Base-by-base conservation (phyloP, 2,888 invertebrate species). In the Allophyes oxyacanthae region DNA sequence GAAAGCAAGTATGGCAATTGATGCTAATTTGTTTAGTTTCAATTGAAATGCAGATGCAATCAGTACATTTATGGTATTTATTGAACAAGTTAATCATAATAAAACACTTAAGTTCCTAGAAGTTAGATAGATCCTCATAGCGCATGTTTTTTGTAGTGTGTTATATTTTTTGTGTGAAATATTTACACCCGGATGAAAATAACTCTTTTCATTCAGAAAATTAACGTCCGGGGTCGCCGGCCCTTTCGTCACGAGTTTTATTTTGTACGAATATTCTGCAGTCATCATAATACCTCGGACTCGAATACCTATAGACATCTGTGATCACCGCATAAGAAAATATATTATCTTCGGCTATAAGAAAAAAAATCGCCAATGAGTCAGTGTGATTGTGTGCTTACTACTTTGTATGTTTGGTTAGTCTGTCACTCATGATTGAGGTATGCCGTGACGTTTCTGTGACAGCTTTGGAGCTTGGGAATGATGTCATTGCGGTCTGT, bases 401-500 rank as follows among this genome's bases (percentile, higher is more conserved):
- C 67, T 57, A 51, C 61, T 70, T 54, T 40, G 68, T 65, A 68
- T 74, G 64, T 83, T 78, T 74, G 55, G 62, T 61, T 70, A 72
- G 77, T 72, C 72, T 75, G 73, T 75, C 73, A 65, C 64, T 90
- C 90, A 89, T 82, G 82, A 75, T 78, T 83, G 59, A 75, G 80
- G 77, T 82, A 89, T 86, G 82, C 68, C 66, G 76, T 88, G 87
- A 90, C 89, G 88, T 81, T 65, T 72, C 55, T 59, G 57, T 67
- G 77, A 75, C 78, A 75, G 72, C 69, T 76, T 79, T 67, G 69
- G 60, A 67, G 64, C 75, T 71, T 77, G 75, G 68, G 64, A 71
- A 80, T 90, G 91, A 90, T 85, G 83, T 89, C 90, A 90, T 82
- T 83, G 81, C 63, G 82, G 82, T 80, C 74, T 70, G 71, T 66